Evolutionary conservation across 1,140 invertebrate species (phyloP).

Genomic region (Muscidifurax raptorellus): DNA sequence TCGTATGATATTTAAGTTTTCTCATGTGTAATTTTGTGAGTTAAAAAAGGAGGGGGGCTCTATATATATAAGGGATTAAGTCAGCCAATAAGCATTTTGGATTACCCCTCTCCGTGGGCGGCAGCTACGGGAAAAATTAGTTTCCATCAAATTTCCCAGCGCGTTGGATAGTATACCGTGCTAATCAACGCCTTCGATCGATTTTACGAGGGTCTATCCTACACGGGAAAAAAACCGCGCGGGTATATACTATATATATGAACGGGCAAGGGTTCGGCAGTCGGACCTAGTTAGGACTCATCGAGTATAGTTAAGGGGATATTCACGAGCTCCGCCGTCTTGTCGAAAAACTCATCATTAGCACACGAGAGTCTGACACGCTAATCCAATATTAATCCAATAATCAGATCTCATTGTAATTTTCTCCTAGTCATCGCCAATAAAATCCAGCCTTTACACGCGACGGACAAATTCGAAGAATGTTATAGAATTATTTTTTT

Average conservation of each 20-base stretch:
- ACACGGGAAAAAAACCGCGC: background rate
- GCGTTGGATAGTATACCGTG: background rate
- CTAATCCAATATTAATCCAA: slow-evolving; percentile 62
- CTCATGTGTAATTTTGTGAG: too few relatives aligned
- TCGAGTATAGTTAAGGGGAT: background rate
- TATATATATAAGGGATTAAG: background rate
- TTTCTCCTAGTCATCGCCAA: slow-evolving; percentile 54
- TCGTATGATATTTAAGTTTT: too few relatives aligned
- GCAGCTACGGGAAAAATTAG: slow-evolving; percentile 10
- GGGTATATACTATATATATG: background rate
- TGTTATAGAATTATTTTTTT: too few relatives aligned
- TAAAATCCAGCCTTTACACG: background rate
- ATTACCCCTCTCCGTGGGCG: background rate
- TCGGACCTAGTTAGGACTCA: slow-evolving; percentile 23
- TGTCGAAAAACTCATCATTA: background rate
- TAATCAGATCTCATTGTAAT: slow-evolving; percentile 59
- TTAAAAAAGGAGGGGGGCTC: background rate
- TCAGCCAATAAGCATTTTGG: background rate
- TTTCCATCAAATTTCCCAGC: slow-evolving; percentile 8
- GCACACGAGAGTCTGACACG: background rate
- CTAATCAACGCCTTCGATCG: slow-evolving; percentile 24
- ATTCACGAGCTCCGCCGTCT: background rate
- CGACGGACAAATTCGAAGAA: too few relatives aligned
- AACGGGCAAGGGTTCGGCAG: background rate
- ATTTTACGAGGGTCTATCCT: background rate